A percentile compares a stretch with the other conserved stretches of the same genome.
These are phyloP conservation scores for Sylvia atricapilla DNA, from an alignment of 2,113 vertebrate species.

Conservation along the genomic window DNA sequence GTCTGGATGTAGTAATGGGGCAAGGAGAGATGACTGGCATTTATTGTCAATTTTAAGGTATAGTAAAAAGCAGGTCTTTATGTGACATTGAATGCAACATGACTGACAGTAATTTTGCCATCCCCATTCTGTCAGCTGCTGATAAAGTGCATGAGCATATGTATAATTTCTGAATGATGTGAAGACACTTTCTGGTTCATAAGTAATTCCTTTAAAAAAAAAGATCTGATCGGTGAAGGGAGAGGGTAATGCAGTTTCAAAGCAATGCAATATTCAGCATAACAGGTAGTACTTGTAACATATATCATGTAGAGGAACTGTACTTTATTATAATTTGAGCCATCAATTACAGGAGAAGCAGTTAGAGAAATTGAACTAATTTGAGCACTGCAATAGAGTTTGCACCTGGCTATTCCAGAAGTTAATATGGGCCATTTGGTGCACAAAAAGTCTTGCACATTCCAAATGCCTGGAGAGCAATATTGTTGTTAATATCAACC, in stretches of 20 bases:
- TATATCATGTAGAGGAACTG: conserved; percentile 49
- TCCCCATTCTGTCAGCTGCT: conserved; percentile 49
- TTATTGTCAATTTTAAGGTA: conserved; percentile 61
- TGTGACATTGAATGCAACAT: conserved; percentile 54
- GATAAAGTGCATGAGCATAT: conserved; percentile 59
- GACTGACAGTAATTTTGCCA: conserved; percentile 64
- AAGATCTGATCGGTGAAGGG: not conserved
- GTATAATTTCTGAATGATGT: conserved; percentile 64
- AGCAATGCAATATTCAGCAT: conserved; percentile 61
- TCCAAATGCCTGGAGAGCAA: conserved; percentile 31
- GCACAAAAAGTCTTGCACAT: conserved; percentile 41
- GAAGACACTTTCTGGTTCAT: conserved; percentile 58
- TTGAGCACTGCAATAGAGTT: conserved; percentile 50
- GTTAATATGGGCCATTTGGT: conserved; percentile 59
- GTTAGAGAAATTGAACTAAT: conserved; percentile 58
- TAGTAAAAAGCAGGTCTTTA: conserved; percentile 61
- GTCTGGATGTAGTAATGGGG: conserved; percentile 35
- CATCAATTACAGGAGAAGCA: conserved; percentile 50
- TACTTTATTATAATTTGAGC: conserved; percentile 49
- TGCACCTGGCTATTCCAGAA: conserved; percentile 50
- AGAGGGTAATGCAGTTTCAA: conserved; percentile 43
- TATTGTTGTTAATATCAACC: conserved; percentile 41
- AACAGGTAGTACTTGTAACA: conserved; percentile 48
- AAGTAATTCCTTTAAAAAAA: conserved; percentile 43
- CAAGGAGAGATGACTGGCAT: conserved; percentile 32